phyloP scores from a whole-genome alignment of 1,140 invertebrate species.

The Mercenaria mercenaria region DNA sequence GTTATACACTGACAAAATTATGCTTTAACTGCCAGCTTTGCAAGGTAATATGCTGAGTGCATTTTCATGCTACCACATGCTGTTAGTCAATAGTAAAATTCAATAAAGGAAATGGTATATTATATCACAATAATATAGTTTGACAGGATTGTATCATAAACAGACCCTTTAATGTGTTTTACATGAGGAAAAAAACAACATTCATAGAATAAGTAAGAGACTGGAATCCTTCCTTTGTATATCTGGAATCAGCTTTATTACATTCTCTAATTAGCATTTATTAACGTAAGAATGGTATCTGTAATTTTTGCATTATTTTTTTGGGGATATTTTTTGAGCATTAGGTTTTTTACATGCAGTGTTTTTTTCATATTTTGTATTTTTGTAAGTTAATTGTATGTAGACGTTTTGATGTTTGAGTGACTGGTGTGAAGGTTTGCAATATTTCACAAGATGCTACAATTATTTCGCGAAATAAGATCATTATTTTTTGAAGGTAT shows the following conservation, averaged over 20 bases:
- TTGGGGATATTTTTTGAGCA: not conserved
- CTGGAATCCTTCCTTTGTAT: not conserved
- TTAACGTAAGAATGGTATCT: not conserved
- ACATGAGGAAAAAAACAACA: not conserved
- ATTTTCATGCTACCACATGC: not conserved
- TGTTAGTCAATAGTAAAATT: not conserved
- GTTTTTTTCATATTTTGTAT: too few relatives aligned
- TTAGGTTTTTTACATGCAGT: too few relatives aligned
- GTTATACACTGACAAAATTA: too few relatives aligned
- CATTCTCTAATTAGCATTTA: not conserved
- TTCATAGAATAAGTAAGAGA: not conserved
- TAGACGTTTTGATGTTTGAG: not conserved
- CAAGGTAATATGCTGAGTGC: not conserved
- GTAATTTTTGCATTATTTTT: not conserved
- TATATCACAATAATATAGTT: not conserved
- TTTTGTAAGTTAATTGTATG: not conserved
- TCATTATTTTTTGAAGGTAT: too few relatives aligned
- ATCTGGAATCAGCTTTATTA: not conserved
- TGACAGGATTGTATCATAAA: conserved; percentile 3
- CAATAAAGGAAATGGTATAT: not conserved
- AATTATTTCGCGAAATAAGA: too few relatives aligned
- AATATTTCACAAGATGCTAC: too few relatives aligned
- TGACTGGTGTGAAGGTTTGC: too few relatives aligned
- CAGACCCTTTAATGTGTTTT: not conserved
- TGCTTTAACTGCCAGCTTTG: too few relatives aligned